Evolutionary conservation across 2,113 vertebrate species (phyloP).

Genomic region (Platysteira castanea): DNA sequence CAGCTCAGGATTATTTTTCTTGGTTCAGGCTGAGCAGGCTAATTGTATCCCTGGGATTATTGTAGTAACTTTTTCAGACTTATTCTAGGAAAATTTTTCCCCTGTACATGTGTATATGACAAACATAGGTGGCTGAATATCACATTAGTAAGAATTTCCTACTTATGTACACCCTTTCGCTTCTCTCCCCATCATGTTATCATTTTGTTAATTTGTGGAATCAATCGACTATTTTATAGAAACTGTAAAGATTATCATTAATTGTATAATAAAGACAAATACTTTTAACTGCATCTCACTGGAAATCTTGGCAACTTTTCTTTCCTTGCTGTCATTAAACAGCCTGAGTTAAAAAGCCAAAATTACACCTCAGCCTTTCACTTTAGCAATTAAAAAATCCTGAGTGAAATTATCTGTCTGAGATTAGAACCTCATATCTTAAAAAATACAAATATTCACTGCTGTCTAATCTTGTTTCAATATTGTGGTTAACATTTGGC

Average conservation of each 20-base stretch:
- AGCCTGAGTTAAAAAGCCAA: neutral
- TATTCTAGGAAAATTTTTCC: neutral
- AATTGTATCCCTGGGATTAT: neutral
- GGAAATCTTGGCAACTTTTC: neutral
- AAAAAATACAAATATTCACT: neutral
- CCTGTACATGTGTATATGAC: neutral
- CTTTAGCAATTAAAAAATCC: neutral
- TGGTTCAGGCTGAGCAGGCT: neutral
- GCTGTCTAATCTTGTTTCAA: neutral
- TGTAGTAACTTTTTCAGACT: neutral
- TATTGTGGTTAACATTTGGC: neutral
- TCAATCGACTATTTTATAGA: neutral
- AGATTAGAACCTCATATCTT: neutral
- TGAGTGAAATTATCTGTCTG: neutral
- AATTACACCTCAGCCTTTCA: neutral
- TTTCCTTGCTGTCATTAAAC: neutral
- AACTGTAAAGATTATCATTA: neutral
- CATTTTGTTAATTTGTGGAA: neutral
- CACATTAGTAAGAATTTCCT: neutral
- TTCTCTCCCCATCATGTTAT: neutral
- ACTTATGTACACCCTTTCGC: neutral
- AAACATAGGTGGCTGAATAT: neutral
- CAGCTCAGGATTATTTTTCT: neutral
- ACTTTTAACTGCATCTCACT: neutral
- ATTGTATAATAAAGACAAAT: neutral